Evolutionary conservation across 2,113 vertebrate genomes (phyloP), one percentile per base, ranked within the genome.

Genomic region (Xyliphius kryptos): DNA sequence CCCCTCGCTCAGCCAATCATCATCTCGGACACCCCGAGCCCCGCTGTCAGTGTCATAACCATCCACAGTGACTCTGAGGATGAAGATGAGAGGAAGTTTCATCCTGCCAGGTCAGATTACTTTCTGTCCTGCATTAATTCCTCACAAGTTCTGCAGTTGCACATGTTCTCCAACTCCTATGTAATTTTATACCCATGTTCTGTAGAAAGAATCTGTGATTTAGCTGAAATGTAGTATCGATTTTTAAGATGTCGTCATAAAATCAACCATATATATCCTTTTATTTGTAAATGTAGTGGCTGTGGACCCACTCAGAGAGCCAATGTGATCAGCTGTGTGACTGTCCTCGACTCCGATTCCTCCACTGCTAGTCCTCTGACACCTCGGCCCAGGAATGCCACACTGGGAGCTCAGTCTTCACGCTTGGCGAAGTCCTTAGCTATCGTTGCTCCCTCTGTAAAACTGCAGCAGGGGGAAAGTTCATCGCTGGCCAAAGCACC

Each of bases 11-110:
- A 99, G 79, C 94, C 96, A 0, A 99, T 99, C 17, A 72, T 99
- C 74, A 99, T 99, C 79, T 96, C 92, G 0, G 96, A 99, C 83
- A 98, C 96, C 5, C 96, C 96, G 6, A 99, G 96, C 83, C 96
- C 96, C 0, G 92, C 95, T 0, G 91, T 99, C 78, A 99, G 94
- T 65, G 92, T 99, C 83, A 99, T 99, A 82, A 99, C 96, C 51
- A 99, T 99, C 83, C 96, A 95, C 88, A 99, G 96, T 0, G 96
- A 99, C 85, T 95, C 96, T 0, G 96, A 99, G 6, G 95, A 96
- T 0, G 96, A 99, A 71, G 96, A 97, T 6, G 95, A 99, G 69
- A 89, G 91, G 76, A 98, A 97, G 74, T 94, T 93, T n/a, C 91
- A 91, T 19, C 90, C 90, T 47, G 90, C 88, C 81, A 99, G 92